A percentile compares a stretch with the other conserved stretches of the same genome.
Conservation (phyloP, 1,140 invertebrate genomes). For the Orius insidiosus region DNA sequence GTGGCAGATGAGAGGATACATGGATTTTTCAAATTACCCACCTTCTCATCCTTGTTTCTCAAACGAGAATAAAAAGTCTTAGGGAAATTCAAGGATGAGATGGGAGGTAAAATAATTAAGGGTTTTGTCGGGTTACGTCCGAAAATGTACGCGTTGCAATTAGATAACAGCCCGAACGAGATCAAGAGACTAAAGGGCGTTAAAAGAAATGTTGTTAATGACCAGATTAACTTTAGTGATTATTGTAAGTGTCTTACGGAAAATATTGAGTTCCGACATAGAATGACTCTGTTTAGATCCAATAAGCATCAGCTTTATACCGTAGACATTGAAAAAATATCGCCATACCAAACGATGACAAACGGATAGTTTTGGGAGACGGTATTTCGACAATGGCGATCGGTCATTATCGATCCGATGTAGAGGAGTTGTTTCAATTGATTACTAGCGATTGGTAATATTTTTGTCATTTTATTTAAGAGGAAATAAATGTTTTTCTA, state of each 20-base stretch:
- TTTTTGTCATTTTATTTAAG: too few species aligned
- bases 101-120: constrained; percentile 23
- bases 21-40: constrained; percentile 19
- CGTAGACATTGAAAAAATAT: constrained; percentile 10
- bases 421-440: too few species aligned
- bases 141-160: constrained; percentile 27
- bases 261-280: constrained; percentile 7
- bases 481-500: too few species aligned
- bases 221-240: constrained; percentile 11
- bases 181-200: constrained; percentile 21
- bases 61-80: constrained; percentile 27
- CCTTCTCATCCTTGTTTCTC: constrained; percentile 12
- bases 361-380: constrained; percentile 10
- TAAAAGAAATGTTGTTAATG: constrained; percentile 17
- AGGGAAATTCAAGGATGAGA: constrained; percentile 33
- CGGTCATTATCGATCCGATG: constrained; percentile 3
- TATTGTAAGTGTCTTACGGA: constrained; percentile 13
- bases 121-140: constrained; percentile 27
- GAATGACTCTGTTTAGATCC: constrained; percentile 10
- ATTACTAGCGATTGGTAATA: too few species aligned
- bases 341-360: constrained; percentile 15
- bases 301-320: constrained; percentile 16
- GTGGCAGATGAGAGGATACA: not conserved
- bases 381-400: constrained; percentile 12
- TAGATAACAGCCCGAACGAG: constrained; percentile 16